These are phyloP conservation scores for Furcula furcula DNA, from an alignment of 2,888 invertebrate genomes.

Conservation along the genomic window DNA sequence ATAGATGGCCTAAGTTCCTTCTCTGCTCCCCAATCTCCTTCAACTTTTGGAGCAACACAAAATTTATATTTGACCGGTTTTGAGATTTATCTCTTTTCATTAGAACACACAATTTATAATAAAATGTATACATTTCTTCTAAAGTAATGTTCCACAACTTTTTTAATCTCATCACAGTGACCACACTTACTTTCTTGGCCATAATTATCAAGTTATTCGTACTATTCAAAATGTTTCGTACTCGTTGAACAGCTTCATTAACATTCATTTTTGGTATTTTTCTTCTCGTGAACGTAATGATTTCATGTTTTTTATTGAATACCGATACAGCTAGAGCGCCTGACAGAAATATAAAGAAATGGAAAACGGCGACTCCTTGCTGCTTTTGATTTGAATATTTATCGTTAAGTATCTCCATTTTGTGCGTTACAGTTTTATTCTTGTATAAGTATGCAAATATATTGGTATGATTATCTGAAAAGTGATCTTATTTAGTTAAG, in stretches of 20 bases:
- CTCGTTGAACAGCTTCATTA: conserved; percentile 6
- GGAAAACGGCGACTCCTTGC: conserved; percentile 23
- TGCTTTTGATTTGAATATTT: conserved; percentile 17
- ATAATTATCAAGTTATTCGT: conserved; percentile 31
- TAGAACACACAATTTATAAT: conserved; percentile 3
- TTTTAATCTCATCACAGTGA: conserved; percentile 20
- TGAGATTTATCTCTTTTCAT: conserved; percentile 11
- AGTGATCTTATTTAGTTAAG: too few relatives aligned
- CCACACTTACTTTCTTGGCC: conserved; percentile 21
- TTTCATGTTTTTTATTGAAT: conserved; percentile 47
- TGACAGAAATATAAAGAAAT: conserved; percentile 50
- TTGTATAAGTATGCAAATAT: conserved; percentile 15
- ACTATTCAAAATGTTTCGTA: conserved; percentile 2
- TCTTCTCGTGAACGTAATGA: conserved; percentile 33
- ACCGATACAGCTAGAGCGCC: conserved; percentile 49
- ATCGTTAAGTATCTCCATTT: conserved; percentile 7
- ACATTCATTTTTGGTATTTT: conserved; percentile 31
- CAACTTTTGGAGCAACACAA: conserved; percentile 49
- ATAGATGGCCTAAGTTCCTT: conserved; percentile 49
- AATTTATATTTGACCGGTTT: conserved; percentile 30
- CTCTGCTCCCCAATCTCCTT: conserved; percentile 52
- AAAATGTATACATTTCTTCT: conserved; percentile 6
- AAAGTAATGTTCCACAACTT: conserved; percentile 21
- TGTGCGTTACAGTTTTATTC: conserved; percentile 19
- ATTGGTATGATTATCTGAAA: conserved; percentile 19